Conservation (phyloP, 2,888 invertebrate genomes). For the Mycalesis mineus region DNA sequence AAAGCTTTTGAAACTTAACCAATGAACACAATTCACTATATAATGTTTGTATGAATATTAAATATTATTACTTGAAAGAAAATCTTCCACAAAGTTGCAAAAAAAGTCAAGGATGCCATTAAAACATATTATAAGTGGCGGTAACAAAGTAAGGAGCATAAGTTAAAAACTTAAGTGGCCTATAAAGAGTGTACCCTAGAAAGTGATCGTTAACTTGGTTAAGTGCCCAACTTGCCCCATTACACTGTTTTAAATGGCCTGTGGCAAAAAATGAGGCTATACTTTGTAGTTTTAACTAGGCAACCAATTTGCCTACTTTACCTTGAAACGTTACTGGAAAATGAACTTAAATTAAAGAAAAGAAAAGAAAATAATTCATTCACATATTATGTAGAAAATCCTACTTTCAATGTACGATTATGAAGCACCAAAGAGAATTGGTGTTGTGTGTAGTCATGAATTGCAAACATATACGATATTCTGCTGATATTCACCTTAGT, state of each 20-base stretch:
- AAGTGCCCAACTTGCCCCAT: slow-evolving; percentile 10
- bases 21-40: background rate
- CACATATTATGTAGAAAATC: too few species aligned
- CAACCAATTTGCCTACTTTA: background rate
- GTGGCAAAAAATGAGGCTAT: background rate
- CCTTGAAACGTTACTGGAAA: background rate
- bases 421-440: too few species aligned
- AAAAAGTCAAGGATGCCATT: background rate
- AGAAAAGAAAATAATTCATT: too few species aligned
- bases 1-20: background rate
- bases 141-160: slow-evolving; percentile 14
- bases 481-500: too few species aligned
- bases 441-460: too few species aligned
- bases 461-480: too few species aligned
- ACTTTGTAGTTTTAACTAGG: background rate
- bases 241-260: slow-evolving; percentile 3
- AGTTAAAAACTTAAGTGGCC: slow-evolving; percentile 17
- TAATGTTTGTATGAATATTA: background rate
- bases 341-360: too few species aligned
- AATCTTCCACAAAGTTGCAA: background rate
- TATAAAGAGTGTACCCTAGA: slow-evolving; percentile 8
- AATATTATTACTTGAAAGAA: background rate
- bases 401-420: too few species aligned
- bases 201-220: slow-evolving; percentile 13
- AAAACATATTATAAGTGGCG: slow-evolving; percentile 6